phyloP scores from a whole-genome alignment of 2,113 vertebrate genomes.

The Aphyosemion australe region DNA sequence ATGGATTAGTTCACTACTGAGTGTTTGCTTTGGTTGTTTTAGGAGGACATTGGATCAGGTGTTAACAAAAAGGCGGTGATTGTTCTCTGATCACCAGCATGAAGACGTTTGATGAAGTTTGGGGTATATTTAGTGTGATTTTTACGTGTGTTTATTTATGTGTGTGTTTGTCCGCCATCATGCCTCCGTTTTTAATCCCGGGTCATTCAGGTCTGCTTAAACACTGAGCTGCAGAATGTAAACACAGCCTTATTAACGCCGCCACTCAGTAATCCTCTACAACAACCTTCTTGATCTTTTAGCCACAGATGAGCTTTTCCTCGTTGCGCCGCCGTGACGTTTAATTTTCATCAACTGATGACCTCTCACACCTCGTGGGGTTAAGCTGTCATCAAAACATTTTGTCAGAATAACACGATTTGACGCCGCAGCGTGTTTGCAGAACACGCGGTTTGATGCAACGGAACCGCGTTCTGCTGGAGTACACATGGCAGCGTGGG shows the following conservation, averaged over 20 bases:
- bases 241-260: constrained; percentile 74
- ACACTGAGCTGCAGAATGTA: constrained; percentile 65
- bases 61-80: constrained; percentile 26
- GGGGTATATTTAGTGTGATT: constrained; percentile 7
- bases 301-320: constrained; percentile 27
- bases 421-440: background rate
- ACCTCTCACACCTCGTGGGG: constrained; percentile 1
- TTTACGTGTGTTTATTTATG: constrained; percentile 7
- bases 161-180: constrained; percentile 45
- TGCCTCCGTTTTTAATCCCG: constrained; percentile 64
- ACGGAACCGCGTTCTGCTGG: constrained; percentile 12
- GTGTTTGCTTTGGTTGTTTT: constrained; percentile 33
- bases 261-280: constrained; percentile 58
- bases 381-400: constrained; percentile 14
- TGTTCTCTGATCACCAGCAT: constrained; percentile 28
- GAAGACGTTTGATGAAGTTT: constrained; percentile 22
- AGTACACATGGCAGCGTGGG: background rate
- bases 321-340: constrained; percentile 24
- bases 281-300: constrained; percentile 43
- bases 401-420: background rate
- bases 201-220: constrained; percentile 67
- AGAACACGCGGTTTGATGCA: constrained; percentile 32
- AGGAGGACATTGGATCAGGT: constrained; percentile 19
- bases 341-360: constrained; percentile 5
- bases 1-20: constrained; percentile 49